phyloP scores from a whole-genome alignment of 2,113 vertebrate species.

The Cygnus buccinator region DNA sequence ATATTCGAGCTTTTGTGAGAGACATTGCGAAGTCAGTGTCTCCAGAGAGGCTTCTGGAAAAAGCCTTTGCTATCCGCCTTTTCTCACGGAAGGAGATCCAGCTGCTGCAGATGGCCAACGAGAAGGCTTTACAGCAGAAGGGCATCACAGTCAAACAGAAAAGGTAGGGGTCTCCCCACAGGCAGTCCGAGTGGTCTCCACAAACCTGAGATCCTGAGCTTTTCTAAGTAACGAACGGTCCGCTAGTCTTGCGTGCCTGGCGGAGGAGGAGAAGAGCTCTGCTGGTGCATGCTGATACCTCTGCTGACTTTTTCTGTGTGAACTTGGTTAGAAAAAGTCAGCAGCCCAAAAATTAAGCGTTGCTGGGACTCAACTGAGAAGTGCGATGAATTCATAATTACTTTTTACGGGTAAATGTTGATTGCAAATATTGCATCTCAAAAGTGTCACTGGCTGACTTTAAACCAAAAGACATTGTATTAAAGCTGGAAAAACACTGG shows the following conservation, averaged over 20 bases:
- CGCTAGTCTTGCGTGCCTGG: not conserved
- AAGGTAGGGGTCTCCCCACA: constrained; percentile 76
- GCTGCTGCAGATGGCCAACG: constrained; percentile 94
- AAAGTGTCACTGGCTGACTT: not conserved
- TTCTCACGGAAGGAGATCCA: constrained; percentile 96
- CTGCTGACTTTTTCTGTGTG: not conserved
- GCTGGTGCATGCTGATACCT: not conserved
- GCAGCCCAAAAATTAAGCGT: not conserved
- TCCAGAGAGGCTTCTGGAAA: constrained; percentile 92
- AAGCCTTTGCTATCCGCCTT: constrained; percentile 93
- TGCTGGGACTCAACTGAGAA: not conserved
- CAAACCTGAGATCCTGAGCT: accelerated
- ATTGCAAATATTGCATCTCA: not conserved
- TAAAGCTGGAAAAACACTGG: not conserved
- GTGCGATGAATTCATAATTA: not conserved
- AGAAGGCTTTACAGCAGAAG: constrained; percentile 93
- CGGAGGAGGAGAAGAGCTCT: not conserved
- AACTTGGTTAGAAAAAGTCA: not conserved
- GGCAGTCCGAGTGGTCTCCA: not conserved
- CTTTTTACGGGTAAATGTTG: not conserved
- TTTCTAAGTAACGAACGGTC: not conserved
- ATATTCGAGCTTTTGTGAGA: constrained; percentile 86
- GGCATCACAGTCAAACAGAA: constrained; percentile 96
- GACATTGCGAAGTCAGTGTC: constrained; percentile 83
- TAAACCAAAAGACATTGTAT: not conserved